Base-by-base conservation (phyloP, 2,797 vertebrate species). In the Eulemur rubriventer region DNA sequence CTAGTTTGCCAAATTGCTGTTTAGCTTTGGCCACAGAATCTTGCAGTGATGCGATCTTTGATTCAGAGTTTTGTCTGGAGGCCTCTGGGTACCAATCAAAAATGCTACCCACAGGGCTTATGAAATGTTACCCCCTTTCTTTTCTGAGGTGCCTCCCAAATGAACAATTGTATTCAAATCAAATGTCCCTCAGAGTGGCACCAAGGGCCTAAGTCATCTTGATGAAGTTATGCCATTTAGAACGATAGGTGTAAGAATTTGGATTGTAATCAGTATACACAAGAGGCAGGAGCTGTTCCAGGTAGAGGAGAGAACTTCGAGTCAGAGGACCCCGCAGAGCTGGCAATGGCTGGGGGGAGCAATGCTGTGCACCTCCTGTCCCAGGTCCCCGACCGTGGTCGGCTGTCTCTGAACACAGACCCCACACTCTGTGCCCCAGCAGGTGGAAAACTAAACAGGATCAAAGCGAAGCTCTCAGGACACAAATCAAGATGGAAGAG, bases 141-240 rank as follows among this genome's bases (percentile, higher is more conserved):
- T 80, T 73, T 13, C 59, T 38, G 38, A 48, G 50, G 28, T 63
- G 14, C 22, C 28, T 94, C n/a, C 16, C 92, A 92, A 73, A 59
- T 57, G 59, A 76, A 43, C 43, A 46, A 28, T 90, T 93, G 75
- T 73, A 52, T 75, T 89, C 67, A 84, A 41, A 50, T 79, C 41
- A 55, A 22, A 35, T 11, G 26, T 69, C 55, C 33, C 41, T 46
- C 16, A 22, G 63, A 20, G 59, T 24, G 17, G n/a, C 72, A 33
- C 24, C 10, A 10, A 80, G 57, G 17, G 33, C 28, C 38, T 65
- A 33, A 67, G 9, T 59, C 50, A 84, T 67, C n/a, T 57, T 63
- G 9, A 22, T 75, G 43, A 55, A 63, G 46, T n/a, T 87, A 59
- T 22, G 16, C 22, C 55, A 8, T 35, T 90, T 76, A 75, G 75